These are phyloP conservation scores for Ochotona curzoniae DNA, from an alignment of 2,113 vertebrate species.

Conservation along the genomic window DNA sequence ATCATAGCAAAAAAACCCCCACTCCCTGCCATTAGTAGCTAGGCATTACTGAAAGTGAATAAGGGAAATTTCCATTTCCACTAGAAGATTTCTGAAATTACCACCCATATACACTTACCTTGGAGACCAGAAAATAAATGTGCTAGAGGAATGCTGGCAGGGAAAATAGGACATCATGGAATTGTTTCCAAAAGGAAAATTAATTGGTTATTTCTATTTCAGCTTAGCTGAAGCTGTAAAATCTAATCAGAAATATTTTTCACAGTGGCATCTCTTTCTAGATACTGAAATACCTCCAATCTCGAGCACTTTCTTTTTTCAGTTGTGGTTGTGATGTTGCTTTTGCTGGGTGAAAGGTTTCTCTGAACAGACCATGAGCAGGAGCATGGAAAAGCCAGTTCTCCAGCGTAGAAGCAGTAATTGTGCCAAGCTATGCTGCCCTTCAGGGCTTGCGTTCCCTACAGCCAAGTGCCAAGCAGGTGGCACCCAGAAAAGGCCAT, in stretches of 20 bases:
- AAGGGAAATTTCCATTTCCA: constrained; percentile 65
- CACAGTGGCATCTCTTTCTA: constrained; percentile 44
- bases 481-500: not conserved
- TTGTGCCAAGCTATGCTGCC: not conserved
- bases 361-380: not conserved
- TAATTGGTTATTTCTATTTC: constrained; percentile 66
- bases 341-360: constrained; percentile 1
- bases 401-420: not conserved
- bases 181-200: constrained; percentile 69
- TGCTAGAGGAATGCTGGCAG: constrained; percentile 13
- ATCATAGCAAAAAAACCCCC: constrained; percentile 1
- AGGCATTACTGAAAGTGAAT: constrained; percentile 30
- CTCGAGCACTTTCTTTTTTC: not conserved
- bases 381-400: not conserved
- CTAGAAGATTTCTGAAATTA: constrained; percentile 64
- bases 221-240: constrained; percentile 51
- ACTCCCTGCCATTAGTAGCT: not conserved
- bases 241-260: constrained; percentile 66
- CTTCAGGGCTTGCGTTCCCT: not conserved
- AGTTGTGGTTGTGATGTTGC: not conserved
- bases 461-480: not conserved
- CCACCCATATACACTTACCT: constrained; percentile 34
- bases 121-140: constrained; percentile 55
- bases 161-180: constrained; percentile 50
- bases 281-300: constrained; percentile 42